These are phyloP conservation scores for Sterna hirundo DNA, from an alignment of 2,113 vertebrate species.

Conservation along the genomic window DNA sequence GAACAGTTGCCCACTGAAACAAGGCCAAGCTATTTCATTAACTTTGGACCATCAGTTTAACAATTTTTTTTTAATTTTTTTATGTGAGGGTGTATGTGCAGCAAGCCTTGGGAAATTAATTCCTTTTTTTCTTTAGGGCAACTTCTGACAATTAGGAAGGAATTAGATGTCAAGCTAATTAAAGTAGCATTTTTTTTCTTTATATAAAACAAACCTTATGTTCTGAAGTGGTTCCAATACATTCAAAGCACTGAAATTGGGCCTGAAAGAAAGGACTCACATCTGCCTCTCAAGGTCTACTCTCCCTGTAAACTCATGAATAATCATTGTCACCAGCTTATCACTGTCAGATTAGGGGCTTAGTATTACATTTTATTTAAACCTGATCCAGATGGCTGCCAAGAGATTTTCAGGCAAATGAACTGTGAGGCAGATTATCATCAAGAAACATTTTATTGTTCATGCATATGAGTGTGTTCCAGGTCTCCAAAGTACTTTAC, in stretches of 20 bases:
- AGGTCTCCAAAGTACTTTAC: constrained; percentile 18
- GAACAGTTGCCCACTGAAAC: neutral
- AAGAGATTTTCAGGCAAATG: constrained; percentile 56
- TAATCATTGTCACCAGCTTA: constrained; percentile 57
- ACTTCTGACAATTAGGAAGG: constrained; percentile 14
- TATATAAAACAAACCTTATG: constrained; percentile 1
- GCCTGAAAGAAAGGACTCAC: constrained; percentile 37
- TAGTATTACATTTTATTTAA: constrained; percentile 54
- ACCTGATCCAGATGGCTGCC: constrained; percentile 58
- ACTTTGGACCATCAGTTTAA: neutral
- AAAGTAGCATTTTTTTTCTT: neutral
- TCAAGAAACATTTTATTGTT: constrained; percentile 45
- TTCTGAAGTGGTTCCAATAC: constrained; percentile 30
- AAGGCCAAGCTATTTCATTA: neutral
- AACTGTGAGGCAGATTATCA: constrained; percentile 51
- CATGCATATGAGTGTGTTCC: neutral
- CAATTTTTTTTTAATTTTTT: neutral
- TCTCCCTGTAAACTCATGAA: constrained; percentile 45
- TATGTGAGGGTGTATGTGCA: neutral
- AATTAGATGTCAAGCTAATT: constrained; percentile 25
- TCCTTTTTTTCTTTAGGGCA: neutral
- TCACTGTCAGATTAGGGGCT: constrained; percentile 57
- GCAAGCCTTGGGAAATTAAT: neutral
- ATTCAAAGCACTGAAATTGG: constrained; percentile 9
- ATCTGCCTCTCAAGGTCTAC: constrained; percentile 63